A percentile compares a stretch with the other conserved stretches of the same genome.
phyloP scores from a whole-genome alignment of 2,113 vertebrate species.

The Bucco capensis region DNA sequence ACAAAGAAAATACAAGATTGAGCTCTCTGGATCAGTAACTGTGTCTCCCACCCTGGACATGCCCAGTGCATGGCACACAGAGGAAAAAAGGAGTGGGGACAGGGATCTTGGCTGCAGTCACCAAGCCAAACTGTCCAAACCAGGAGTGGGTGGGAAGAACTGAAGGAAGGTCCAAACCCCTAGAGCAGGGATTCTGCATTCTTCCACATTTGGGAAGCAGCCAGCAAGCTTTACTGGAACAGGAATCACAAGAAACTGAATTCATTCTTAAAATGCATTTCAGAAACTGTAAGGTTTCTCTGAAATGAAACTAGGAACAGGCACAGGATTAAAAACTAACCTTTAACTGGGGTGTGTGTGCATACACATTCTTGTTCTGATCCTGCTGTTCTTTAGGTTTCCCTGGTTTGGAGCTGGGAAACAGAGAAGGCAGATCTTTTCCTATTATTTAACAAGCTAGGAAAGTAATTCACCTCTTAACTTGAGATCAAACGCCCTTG shows the following conservation, averaged over 20 bases:
- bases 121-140: background rate
- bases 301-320: background rate
- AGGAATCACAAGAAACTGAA: background rate
- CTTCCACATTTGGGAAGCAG: background rate
- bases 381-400: background rate
- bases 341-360: background rate
- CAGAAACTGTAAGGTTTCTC: background rate
- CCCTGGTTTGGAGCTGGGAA: background rate
- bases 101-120: background rate
- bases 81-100: background rate
- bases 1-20: background rate
- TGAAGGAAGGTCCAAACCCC: background rate
- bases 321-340: background rate
- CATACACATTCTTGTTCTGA: background rate
- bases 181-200: background rate
- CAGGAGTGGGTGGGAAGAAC: background rate
- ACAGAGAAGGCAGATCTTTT: background rate
- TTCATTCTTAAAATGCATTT: background rate
- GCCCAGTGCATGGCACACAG: too few relatives aligned
- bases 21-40: background rate
- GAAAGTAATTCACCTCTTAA: background rate
- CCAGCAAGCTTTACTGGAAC: background rate
- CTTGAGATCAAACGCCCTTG: background rate
- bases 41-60: rapidly evolving
- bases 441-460: background rate